phyloP scores from a whole-genome alignment of 2,888 invertebrate species.

The Gonocerus acuteangulatus region DNA sequence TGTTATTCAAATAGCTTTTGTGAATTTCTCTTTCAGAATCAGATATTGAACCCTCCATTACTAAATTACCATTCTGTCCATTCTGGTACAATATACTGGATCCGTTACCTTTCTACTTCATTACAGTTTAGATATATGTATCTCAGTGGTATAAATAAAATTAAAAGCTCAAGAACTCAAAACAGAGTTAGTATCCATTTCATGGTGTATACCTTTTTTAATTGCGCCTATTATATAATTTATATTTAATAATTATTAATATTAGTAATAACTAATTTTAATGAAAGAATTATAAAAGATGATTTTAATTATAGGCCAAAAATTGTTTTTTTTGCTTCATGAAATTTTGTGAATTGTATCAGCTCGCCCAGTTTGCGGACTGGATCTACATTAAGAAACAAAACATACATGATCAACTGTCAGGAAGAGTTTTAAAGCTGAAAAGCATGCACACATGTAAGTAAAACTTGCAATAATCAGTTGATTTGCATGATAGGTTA shows the following conservation, averaged over 20 bases:
- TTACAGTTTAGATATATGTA: constrained; percentile 7
- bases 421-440: constrained; percentile 1
- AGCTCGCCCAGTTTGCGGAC: not conserved
- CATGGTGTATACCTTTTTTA: too few relatives aligned
- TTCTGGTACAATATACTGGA: constrained; percentile 8
- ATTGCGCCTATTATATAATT: too few relatives aligned
- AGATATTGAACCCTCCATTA: not conserved
- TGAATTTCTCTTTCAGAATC: constrained; percentile 17
- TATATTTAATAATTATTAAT: too few relatives aligned
- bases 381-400: constrained; percentile 7
- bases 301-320: not conserved
- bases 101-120: not conserved
- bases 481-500: too few relatives aligned
- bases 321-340: not conserved
- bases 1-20: too few relatives aligned
- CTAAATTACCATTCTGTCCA: not conserved
- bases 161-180: not conserved
- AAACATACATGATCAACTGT: not conserved
- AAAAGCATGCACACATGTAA: not conserved
- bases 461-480: too few relatives aligned
- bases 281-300: too few relatives aligned
- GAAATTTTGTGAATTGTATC: constrained; percentile 3
- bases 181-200: not conserved
- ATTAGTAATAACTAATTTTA: too few relatives aligned
- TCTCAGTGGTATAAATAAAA: constrained; percentile 5